These are phyloP conservation scores for Drymodes brunneopygia DNA, from an alignment of 2,113 vertebrate species.

Conservation along the genomic window DNA sequence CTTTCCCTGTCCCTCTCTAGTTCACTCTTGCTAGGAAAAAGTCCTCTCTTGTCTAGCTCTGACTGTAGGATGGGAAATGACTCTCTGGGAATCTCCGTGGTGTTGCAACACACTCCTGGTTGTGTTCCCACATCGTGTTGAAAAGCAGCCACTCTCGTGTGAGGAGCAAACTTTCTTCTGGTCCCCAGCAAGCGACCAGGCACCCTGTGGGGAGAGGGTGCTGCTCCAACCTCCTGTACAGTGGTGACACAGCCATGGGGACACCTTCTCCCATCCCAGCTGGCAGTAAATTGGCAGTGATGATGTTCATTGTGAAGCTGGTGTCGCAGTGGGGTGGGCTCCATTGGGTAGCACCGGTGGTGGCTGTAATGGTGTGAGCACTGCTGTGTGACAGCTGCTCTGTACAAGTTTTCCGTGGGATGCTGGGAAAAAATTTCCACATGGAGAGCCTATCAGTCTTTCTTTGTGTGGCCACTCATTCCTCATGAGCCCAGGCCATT, in stretches of 20 bases:
- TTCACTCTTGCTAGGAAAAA: background rate
- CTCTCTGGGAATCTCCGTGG: background rate
- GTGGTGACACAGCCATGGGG: background rate
- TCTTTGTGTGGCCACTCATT: background rate
- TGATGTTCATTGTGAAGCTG: background rate
- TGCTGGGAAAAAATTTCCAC: background rate
- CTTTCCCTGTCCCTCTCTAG: background rate
- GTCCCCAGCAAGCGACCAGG: fast-evolving
- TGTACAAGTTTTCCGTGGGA: background rate
- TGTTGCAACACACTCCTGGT: background rate
- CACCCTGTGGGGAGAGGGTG: background rate
- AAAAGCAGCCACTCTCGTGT: fast-evolving
- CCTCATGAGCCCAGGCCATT: background rate
- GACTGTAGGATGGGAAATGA: background rate
- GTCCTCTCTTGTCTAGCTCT: background rate
- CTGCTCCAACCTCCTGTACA: background rate
- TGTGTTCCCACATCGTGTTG: background rate
- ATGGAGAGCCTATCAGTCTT: background rate
- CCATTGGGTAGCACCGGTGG: fast-evolving
- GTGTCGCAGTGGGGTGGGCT: background rate
- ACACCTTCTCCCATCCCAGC: background rate
- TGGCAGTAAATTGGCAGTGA: background rate
- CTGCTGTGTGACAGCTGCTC: background rate
- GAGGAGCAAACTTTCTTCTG: background rate
- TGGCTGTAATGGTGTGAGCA: background rate